A percentile compares a stretch with the other conserved stretches of the same genome.
These are phyloP conservation scores for Drosophila neotestacea DNA, from an alignment of 2,888 invertebrate species.

Conservation along the genomic window DNA sequence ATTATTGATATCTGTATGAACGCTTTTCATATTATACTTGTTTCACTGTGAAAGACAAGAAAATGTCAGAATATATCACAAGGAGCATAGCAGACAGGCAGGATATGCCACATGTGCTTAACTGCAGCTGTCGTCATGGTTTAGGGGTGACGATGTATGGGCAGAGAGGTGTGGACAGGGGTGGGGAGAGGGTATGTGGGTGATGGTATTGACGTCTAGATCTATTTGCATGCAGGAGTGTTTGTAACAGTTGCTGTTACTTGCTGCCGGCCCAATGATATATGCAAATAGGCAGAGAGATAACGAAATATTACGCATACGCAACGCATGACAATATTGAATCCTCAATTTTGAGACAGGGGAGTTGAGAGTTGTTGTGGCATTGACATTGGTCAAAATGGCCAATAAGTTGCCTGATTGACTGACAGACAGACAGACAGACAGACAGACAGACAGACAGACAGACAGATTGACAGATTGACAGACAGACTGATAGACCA, in stretches of 20 bases:
- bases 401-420: conserved; percentile 21
- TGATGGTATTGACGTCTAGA: conserved; percentile 39
- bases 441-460: background rate
- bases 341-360: background rate
- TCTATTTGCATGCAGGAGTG: conserved; percentile 65
- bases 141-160: background rate
- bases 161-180: background rate
- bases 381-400: conserved; percentile 17
- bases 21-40: background rate
- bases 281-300: conserved; percentile 54
- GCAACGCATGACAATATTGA: conserved; percentile 6
- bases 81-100: conserved; percentile 9
- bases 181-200: background rate
- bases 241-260: conserved; percentile 39
- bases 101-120: conserved; percentile 32
- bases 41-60: conserved; percentile 9
- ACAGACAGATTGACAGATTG: conserved; percentile 2
- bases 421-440: conserved; percentile 4
- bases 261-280: conserved; percentile 49
- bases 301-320: conserved; percentile 29
- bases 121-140: conserved; percentile 23
- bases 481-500: background rate
- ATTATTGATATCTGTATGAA: background rate
- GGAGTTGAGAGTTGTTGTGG: background rate
- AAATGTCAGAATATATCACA: conserved; percentile 9